phyloP scores from a whole-genome alignment of 2,888 invertebrate genomes.

The Neocrepidodera transversa region DNA sequence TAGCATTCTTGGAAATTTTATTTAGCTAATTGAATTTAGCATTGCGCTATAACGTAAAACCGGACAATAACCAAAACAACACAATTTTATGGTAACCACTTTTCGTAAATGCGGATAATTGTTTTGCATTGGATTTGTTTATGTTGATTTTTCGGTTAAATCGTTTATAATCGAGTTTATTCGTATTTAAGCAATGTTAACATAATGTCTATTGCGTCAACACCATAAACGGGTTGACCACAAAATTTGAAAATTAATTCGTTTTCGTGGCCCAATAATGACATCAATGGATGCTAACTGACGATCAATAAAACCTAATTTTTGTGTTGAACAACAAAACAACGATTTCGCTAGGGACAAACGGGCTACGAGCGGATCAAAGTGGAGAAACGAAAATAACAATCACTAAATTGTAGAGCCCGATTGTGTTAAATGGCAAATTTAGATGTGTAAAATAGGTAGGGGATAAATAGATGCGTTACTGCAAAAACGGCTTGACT shows the following conservation, averaged over 20 bases:
- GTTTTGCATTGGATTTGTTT: conserved; percentile 6
- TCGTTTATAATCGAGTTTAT: conserved; percentile 11
- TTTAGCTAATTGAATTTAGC: no score
- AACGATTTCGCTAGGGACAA: background rate
- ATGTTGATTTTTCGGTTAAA: conserved; percentile 8
- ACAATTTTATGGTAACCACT: background rate
- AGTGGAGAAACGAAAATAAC: background rate
- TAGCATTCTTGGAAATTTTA: no score
- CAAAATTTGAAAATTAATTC: conserved; percentile 26
- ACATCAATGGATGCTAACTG: conserved; percentile 6
- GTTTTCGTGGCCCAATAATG: conserved; percentile 20
- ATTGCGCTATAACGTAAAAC: no score
- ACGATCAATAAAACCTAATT: conserved; percentile 21
- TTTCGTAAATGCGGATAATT: conserved; percentile 4
- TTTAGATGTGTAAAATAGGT: no score
- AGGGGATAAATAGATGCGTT: no score
- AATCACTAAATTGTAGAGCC: background rate
- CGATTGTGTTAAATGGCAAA: no score
- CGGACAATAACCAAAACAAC: background rate
- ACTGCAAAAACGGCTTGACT: no score
- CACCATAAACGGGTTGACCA: conserved; percentile 19
- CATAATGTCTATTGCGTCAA: conserved; percentile 12
- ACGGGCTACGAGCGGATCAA: background rate
- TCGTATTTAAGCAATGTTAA: conserved; percentile 6
- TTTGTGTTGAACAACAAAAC: conserved; percentile 9